Percentiles rank a stretch among this genome's conserved stretches.
phyloP scores from a whole-genome alignment of 1,140 invertebrate species.

The Hypothenemus hampei region DNA sequence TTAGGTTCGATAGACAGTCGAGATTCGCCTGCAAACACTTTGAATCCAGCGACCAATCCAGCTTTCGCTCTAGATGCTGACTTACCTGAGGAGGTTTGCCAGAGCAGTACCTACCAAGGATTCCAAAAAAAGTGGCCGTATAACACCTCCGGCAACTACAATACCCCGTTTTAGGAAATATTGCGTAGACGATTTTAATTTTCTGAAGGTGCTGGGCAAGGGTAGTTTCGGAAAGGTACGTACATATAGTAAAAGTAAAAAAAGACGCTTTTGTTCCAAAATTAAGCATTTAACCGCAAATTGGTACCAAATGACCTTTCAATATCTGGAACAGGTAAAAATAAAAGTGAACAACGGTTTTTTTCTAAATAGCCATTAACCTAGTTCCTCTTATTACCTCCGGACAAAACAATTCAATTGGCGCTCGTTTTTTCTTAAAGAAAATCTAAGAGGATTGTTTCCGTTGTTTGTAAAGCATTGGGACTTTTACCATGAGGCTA shows the following conservation, averaged over 20 bases:
- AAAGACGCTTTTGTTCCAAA: neutral
- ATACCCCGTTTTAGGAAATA: slow-evolving; percentile 87
- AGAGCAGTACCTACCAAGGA: slow-evolving; percentile 57
- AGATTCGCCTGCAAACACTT: slow-evolving; percentile 34
- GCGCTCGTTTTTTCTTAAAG: too few species aligned
- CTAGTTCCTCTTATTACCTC: too few species aligned
- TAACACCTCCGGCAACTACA: slow-evolving; percentile 76
- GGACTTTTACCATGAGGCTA: too few species aligned
- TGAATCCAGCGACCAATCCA: slow-evolving; percentile 41
- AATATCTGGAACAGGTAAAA: too few species aligned
- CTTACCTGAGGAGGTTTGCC: slow-evolving; percentile 38
- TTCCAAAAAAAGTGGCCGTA: slow-evolving; percentile 68
- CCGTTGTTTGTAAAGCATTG: too few species aligned
- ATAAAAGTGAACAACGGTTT: too few species aligned
- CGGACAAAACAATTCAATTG: too few species aligned
- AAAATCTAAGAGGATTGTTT: too few species aligned
- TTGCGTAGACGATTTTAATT: slow-evolving; percentile 84
- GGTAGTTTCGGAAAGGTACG: slow-evolving; percentile 93
- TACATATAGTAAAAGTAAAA: slow-evolving; percentile 7
- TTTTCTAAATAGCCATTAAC: too few species aligned
- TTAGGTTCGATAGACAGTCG: slow-evolving; percentile 33
- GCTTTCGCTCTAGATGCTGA: slow-evolving; percentile 41
- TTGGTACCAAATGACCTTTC: too few species aligned
- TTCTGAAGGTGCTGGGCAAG: slow-evolving; percentile 92
- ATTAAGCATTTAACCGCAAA: neutral